Evolutionary conservation across 2,797 vertebrate species (phyloP), one percentile per base, ranked within the genome.

Genomic region (Brachyrhaphis roseni): DNA sequence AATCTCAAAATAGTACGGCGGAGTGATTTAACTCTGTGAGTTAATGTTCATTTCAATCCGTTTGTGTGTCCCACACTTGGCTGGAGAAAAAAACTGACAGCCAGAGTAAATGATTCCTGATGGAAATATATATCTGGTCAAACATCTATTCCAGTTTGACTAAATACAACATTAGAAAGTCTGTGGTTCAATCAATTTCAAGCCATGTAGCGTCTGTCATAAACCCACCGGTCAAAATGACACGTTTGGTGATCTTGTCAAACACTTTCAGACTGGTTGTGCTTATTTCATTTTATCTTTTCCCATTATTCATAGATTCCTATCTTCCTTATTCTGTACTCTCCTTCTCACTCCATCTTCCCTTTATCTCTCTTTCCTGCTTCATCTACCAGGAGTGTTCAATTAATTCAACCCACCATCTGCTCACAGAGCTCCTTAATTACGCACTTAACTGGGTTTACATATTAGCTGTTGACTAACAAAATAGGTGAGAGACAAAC

Each of bases 371-470:
- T 85, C 64, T 78, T 74, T 82, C 75, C 73, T 72, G 84, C 72
- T 86, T 90, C 85, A 92, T 92, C 89, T 79, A 82, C 78, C 74
- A 86, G 82, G 87, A 90, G 78, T 86, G 84, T 86, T 86, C 84
- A 87, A 92, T 89, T 92, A 93, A 95, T 93, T 93, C 86, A 84
- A 77, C 84, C 74, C 64, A 80, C 90, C 91, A 93, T 94, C 92
- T 94, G 92, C 90, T 93, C 84, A 90, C 82, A 80, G 82, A 88
- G 90, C 85, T 90, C 83, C 83, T 87, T 95, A 94, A 95, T 94
- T 94, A 94, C 84, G 80, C 88, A 92, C 94, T 94, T 93, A 93
- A 92, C 89, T 91, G 85, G 91, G 92, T 92, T 92, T 88, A 91
- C 87, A 82, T 92, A 87, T 93, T 81, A 88, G 82, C 87, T 84